Base-by-base conservation (phyloP, 2,888 invertebrate species). In the Tolmerus cingulatus region DNA sequence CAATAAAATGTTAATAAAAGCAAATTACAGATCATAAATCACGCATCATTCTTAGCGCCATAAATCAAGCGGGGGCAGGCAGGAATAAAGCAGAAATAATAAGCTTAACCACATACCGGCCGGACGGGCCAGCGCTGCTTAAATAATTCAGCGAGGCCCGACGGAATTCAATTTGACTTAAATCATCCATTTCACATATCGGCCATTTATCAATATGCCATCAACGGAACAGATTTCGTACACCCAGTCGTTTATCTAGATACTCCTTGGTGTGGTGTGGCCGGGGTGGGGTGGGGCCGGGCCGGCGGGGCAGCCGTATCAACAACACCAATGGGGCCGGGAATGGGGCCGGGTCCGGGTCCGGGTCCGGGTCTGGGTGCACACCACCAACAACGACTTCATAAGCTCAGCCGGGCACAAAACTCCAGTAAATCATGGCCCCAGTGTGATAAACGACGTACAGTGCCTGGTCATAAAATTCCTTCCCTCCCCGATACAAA, bases 151-250 rank as follows among this genome's bases (percentile, higher is more conserved):
- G 87, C 51, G 74, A 87, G 74, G 81, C 81, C 87, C 46, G 82
- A 76, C 88, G 81, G 88, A 88, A 88, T 88, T 88, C 88, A 88
- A 88, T 88, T 88, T 88, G 88, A 88, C 88, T 88, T 88, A 88
- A 88, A 88, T 88, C 88, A 88, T 88, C 87, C 88, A 88, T 88
- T 88, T 88, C 86, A 87, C 87, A 88, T 87, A 79, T 85, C 86
- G 81, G 86, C 88, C 88, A 88, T 88, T 88, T 88, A 88, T 88
- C 88, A 88, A 88, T 85, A 87, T 88, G 88, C 88, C 88, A 88
- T 88, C 88, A 88, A 88, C 88, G 87, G 78, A 88, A 88, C 88
- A 88, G 88, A 88, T 88, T 88, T 88, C 87, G 77, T 87, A 88
- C 88, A 88, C 88, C 88, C 88, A 88, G 87, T 88, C 88, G 87